Conservation (phyloP, 2,888 invertebrate genomes). For the Ormyrus thymus region DNA sequence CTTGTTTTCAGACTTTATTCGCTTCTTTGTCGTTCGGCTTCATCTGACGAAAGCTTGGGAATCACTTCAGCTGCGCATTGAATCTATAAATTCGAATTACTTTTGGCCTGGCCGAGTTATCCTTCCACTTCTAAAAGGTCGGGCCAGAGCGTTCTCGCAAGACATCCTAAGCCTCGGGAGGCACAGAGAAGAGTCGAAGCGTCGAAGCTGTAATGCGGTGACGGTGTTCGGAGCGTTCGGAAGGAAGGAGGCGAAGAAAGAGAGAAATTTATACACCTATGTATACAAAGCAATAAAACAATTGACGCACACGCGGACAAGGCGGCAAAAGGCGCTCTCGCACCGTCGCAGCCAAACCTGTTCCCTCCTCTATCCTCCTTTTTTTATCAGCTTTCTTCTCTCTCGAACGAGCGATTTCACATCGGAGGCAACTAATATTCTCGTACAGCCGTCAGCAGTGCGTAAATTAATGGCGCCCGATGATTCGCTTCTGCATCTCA, state of each 20-base stretch:
- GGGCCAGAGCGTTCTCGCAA: background rate
- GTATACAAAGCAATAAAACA: constrained; percentile 53
- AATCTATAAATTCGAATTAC: too few relatives aligned
- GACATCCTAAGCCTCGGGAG: background rate
- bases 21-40: background rate
- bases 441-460: constrained; percentile 11
- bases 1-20: background rate
- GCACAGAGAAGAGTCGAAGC: background rate
- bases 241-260: background rate
- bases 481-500: constrained; percentile 44
- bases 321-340: constrained; percentile 23
- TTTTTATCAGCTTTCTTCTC: background rate
- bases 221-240: constrained; percentile 15
- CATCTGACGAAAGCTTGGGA: background rate
- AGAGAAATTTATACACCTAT: constrained; percentile 33
- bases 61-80: too few relatives aligned
- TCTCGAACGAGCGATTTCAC: constrained; percentile 9
- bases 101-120: background rate
- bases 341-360: constrained; percentile 30
- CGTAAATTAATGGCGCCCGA: constrained; percentile 44
- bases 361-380: constrained; percentile 18
- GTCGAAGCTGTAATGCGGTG: constrained; percentile 22
- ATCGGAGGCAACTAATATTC: constrained; percentile 37
- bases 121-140: too few relatives aligned
- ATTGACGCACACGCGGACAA: constrained; percentile 37